Base-by-base conservation (phyloP, 2,888 invertebrate species). In the Frankliniella fusca region DNA sequence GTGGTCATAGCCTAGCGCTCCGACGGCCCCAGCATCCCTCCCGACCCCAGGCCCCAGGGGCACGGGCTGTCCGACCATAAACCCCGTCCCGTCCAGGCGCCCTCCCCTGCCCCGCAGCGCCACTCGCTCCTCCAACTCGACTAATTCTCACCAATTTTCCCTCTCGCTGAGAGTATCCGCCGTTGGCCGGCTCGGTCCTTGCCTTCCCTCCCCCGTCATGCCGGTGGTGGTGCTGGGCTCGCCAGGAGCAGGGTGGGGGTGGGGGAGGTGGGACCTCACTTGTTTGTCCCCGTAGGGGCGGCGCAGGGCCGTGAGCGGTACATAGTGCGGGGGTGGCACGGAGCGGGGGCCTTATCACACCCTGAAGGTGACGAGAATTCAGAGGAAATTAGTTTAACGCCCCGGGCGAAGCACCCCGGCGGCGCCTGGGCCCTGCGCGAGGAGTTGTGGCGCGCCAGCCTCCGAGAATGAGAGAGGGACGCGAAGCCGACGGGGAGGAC, bases 321-420 rank as follows among this genome's bases (percentile, higher is more conserved):
- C 38, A 38, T 38, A 5, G 38, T 38, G 38, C 38, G 38, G 38
- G 38, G 54, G 61, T n/a, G 61, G 61, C 18, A 5, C 38, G 38
- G 38, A 38, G 38, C 38, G 38, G 38, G 1, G 5, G 61, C 61
- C 70, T 76, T 76, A 76, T 76, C 70, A 27, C 70, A 76, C 70
- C 70, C 70, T 27, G 70, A 76, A 76, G 70, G 70, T 76, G 70
- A 76, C 70, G 70, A 76, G 70, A 76, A 76, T 76, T 76, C 27
- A 23, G n/a, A n/a, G 70, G 70, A 76, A 76, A 76, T 76, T 76
- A 76, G 70, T 76, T 76, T 76, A 76, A 76, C 70, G 70, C 70
- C 70, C 70, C 70, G 27, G 27, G 23, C 70, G 27, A 23, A 9
- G 70, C 12, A 11, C 23, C 11, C 18, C 8, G 54, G 15, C 10